Conservation (phyloP, 2,797 vertebrate species). For the Fistularia commersonii region DNA sequence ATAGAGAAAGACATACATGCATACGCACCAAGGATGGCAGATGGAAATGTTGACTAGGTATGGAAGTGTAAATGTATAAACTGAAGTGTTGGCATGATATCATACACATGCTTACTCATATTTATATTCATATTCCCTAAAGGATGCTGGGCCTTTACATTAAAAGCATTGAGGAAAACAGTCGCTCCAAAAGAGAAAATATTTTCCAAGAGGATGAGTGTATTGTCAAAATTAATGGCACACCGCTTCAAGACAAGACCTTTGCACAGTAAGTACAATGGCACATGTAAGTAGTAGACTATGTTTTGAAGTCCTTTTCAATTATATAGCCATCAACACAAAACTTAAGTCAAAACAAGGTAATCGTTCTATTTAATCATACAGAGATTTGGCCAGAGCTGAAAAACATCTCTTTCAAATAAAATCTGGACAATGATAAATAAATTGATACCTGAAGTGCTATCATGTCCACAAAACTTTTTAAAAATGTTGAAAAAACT, state of each 20-base stretch:
- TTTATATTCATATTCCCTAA: conserved; percentile 15
- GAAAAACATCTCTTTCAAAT: too few relatives aligned
- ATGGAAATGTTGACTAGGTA: conserved; percentile 32
- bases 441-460: too few relatives aligned
- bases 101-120: conserved; percentile 14
- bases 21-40: conserved; percentile 17
- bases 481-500: too few relatives aligned
- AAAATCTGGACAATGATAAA: too few relatives aligned
- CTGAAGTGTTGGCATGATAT: conserved; percentile 9
- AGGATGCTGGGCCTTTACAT: conserved; percentile 91
- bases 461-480: too few relatives aligned
- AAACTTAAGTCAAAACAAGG: too few relatives aligned
- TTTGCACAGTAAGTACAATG: conserved; percentile 85
- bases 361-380: too few relatives aligned
- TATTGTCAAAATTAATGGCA: conserved; percentile 90
- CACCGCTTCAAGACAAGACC: conserved; percentile 86
- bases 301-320: neutral
- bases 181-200: conserved; percentile 83
- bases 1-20: conserved; percentile 8
- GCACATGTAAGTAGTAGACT: neutral
- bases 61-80: conserved; percentile 1
- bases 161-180: conserved; percentile 86
- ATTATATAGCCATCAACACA: too few relatives aligned
- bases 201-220: conserved; percentile 89
- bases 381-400: too few relatives aligned